phyloP scores from a whole-genome alignment of 1,140 invertebrate genomes.

The Marisa cornuarietis region DNA sequence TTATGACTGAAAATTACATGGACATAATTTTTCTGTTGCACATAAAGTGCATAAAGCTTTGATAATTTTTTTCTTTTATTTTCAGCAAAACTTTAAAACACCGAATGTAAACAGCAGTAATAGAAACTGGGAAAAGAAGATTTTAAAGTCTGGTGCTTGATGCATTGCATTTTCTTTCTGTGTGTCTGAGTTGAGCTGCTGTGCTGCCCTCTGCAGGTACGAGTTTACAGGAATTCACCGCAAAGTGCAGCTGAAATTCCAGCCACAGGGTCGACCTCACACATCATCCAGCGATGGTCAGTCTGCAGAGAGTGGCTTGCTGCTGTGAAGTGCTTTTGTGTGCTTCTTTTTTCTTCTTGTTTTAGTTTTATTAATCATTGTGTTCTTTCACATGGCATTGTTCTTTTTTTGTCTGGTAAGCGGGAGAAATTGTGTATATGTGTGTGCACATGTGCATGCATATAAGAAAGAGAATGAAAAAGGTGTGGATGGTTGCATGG shows the following conservation, averaged over 20 bases:
- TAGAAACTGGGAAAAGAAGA: no score
- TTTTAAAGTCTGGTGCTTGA: no score
- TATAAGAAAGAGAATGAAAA: background rate
- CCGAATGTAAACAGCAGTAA: no score
- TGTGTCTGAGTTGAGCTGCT: no score
- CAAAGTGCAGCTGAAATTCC: constrained; percentile 99
- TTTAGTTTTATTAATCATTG: constrained; percentile 17
- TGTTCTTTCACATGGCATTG: background rate
- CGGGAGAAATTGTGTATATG: background rate
- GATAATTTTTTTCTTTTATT: no score
- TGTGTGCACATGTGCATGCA: background rate
- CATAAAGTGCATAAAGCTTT: no score
- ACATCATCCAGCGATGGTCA: constrained; percentile 88
- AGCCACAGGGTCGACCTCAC: constrained; percentile 90
- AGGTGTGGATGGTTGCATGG: background rate
- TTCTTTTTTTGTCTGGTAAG: background rate
- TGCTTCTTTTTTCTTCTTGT: constrained; percentile 8
- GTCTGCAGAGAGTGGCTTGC: constrained; percentile 26
- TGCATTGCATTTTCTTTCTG: no score
- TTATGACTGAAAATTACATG: no score
- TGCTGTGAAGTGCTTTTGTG: background rate
- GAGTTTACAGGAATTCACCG: constrained; percentile 99
- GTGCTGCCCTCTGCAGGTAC: constrained; percentile 76
- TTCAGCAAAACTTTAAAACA: no score
- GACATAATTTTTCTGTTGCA: no score